These are phyloP conservation scores for Nothocercus julius DNA, from an alignment of 2,113 vertebrate species.

Conservation along the genomic window DNA sequence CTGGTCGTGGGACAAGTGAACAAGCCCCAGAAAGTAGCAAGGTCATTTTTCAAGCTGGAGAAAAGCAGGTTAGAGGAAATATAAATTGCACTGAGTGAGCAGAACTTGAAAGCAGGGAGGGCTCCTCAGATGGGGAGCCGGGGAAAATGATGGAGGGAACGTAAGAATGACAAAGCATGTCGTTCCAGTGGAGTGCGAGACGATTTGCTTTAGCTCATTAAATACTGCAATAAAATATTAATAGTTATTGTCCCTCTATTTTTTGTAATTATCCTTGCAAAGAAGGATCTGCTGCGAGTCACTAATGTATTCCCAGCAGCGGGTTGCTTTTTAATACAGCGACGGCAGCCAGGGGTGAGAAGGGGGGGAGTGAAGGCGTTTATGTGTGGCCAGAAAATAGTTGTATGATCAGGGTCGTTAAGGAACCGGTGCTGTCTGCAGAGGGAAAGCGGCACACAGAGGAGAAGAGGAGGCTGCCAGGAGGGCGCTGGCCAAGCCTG, in stretches of 20 bases:
- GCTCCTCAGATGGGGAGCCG: slow-evolving; percentile 44
- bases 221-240: slow-evolving; percentile 81
- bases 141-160: slow-evolving; percentile 59
- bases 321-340: slow-evolving; percentile 73
- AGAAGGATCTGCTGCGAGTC: slow-evolving; percentile 76
- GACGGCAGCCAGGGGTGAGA: slow-evolving; percentile 54
- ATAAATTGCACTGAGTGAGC: slow-evolving; percentile 40
- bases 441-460: not conserved
- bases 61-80: slow-evolving; percentile 43
- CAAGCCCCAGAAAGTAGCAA: not conserved
- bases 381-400: slow-evolving; percentile 71
- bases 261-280: slow-evolving; percentile 80
- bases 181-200: slow-evolving; percentile 71
- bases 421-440: not conserved
- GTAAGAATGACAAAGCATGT: slow-evolving; percentile 74
- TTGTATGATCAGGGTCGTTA: slow-evolving; percentile 68
- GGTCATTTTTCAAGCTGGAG: slow-evolving; percentile 43
- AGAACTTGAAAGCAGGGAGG: slow-evolving; percentile 57
- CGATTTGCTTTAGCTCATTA: slow-evolving; percentile 80
- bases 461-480: not conserved
- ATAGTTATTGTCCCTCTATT: slow-evolving; percentile 82
- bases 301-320: slow-evolving; percentile 79
- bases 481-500: not conserved
- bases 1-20: not conserved
- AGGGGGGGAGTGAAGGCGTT: slow-evolving; percentile 10